These are phyloP conservation scores for Lasioglossum vierecki DNA, from an alignment of 2,888 invertebrate species.

Conservation along the genomic window DNA sequence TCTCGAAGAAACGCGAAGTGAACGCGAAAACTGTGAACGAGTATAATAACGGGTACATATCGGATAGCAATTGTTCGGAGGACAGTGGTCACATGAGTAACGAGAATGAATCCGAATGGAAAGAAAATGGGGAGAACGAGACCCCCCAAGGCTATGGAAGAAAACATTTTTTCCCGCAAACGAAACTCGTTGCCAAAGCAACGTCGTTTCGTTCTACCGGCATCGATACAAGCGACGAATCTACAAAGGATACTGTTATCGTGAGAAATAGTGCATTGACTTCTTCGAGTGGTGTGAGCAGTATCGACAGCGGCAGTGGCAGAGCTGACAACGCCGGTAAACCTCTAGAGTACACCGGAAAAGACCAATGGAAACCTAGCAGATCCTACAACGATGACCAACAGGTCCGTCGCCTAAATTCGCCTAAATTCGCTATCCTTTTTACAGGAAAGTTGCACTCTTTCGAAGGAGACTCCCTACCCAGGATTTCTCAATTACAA, in stretches of 20 bases:
- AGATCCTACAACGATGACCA: conserved; percentile 49
- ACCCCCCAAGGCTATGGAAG: conserved; percentile 59
- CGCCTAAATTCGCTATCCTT: conserved; percentile 15
- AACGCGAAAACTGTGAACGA: conserved; percentile 53
- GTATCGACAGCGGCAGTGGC: conserved; percentile 73
- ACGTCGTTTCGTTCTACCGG: conserved; percentile 76
- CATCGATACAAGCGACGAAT: conserved; percentile 66
- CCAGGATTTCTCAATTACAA: too few relatives aligned
- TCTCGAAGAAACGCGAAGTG: conserved; percentile 70
- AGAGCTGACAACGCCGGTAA: conserved; percentile 29
- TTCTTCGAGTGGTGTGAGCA: conserved; percentile 75
- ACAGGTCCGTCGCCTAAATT: conserved; percentile 67
- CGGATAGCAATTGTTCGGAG: conserved; percentile 89
- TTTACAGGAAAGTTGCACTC: background rate
- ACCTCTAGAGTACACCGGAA: background rate
- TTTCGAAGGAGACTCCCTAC: too few relatives aligned
- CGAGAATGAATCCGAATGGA: conserved; percentile 86
- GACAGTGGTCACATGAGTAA: conserved; percentile 93
- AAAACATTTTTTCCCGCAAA: conserved; percentile 68
- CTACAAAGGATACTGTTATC: conserved; percentile 63
- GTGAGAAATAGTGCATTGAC: conserved; percentile 63
- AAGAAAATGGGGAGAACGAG: conserved; percentile 74
- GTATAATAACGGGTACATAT: conserved; percentile 83
- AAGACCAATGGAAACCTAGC: conserved; percentile 52
- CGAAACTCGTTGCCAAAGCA: conserved; percentile 57